These are phyloP conservation scores for Sebastiscus albofasciatus DNA, from an alignment of 2,797 vertebrate genomes.

Conservation along the genomic window DNA sequence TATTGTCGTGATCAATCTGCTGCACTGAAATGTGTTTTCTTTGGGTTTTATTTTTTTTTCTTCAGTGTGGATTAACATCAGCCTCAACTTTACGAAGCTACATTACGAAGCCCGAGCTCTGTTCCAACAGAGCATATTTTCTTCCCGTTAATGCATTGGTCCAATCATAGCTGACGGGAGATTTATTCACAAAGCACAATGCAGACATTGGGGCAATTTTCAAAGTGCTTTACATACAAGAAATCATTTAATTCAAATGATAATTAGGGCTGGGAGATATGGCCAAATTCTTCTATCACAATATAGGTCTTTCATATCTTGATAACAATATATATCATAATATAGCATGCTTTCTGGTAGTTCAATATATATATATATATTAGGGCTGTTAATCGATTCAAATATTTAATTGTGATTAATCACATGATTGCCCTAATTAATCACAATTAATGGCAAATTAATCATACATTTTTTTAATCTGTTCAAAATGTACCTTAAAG, in stretches of 20 bases:
- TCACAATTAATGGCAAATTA: too few relatives aligned
- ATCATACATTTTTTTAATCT: too few relatives aligned
- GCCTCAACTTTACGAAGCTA: background rate
- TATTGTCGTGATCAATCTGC: slow-evolving; percentile 8
- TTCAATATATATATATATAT: too few relatives aligned
- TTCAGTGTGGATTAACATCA: background rate
- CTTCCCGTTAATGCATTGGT: background rate
- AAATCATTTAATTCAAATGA: background rate
- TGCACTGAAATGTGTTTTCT: slow-evolving; percentile 1
- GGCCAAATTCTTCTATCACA: rapidly evolving
- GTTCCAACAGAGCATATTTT: background rate
- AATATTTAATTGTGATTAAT: too few relatives aligned
- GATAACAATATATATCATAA: too few relatives aligned
- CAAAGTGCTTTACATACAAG: background rate
- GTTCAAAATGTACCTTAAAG: too few relatives aligned
- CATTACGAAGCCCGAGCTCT: background rate
- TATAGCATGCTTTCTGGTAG: too few relatives aligned
- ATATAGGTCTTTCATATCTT: too few relatives aligned
- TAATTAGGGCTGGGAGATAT: background rate
- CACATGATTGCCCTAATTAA: too few relatives aligned
- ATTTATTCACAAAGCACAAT: background rate
- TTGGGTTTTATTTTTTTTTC: background rate
- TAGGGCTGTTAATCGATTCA: too few relatives aligned
- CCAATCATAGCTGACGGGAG: background rate
- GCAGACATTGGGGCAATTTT: background rate